Evolutionary conservation across 2,797 vertebrate genomes (phyloP), one percentile per base, ranked within the genome.

Genomic region (Glyptemys insculpta): DNA sequence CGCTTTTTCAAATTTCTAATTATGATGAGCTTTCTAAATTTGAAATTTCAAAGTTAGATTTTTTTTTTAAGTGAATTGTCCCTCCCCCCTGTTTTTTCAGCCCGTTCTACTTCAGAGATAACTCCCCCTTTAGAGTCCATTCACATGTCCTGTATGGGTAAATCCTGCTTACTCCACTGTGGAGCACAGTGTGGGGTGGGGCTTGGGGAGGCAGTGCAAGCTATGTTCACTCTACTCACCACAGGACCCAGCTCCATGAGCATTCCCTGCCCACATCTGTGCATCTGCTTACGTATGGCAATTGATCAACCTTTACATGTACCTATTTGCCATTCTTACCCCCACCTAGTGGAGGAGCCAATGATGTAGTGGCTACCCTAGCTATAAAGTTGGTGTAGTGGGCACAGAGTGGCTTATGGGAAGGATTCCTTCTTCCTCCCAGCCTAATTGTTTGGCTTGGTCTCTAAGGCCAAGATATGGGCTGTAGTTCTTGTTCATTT

Each of bases 381-480:
- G 62, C 62, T 37, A 37, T 68, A 68, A 68, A 37, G 62, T 68
- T 21, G 34, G 62, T 68, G 62, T 68, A 68, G 29, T 57, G 56
- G 56, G 56, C 27, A 29, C 27, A 57, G 31, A 18, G 59, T 9
- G 34, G 34, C 34, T 18, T 68, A n/a, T 9, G 34, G 4, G 16
- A 68, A 18, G 7, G 62, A 68, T 68, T n/a, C 18, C 62, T 68
- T 68, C 34, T 68, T n/a, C 16, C 34, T 68, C 62, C 34, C 62
- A 68, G 9, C 62, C 18, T 68, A n/a, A 21, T 68, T 68, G 34
- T 88, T 72, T 78, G 83, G 72, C 19, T 78, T 88, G 8, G 72
- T 34, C 0, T 0, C 0, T 3, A 34, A 74, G 81, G 57, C 59
- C 1, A 2, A n/a, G n/a, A n/a, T 2, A 41, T 1, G 0, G 23